Evolutionary conservation across 2,888 invertebrate genomes (phyloP), one percentile per base, ranked within the genome.

Genomic region (Drosophila tanythrix): DNA sequence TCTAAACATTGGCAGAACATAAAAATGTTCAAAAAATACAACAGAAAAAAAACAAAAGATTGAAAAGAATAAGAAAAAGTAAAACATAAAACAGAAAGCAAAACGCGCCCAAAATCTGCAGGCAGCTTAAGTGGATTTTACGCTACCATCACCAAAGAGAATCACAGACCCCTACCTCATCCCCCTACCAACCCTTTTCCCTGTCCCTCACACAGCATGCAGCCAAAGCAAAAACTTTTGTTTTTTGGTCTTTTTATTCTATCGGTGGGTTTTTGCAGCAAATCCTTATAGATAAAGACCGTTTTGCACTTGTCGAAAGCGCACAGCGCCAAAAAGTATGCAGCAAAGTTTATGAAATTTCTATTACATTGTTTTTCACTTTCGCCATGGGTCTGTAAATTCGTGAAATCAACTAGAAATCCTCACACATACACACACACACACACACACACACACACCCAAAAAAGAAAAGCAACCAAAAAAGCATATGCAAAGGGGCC

Each of bases 291-390:
- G 82, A 82, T 82, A 82, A 82, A 82, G 72, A 71, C 71, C 79
- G 73, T 82, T 82, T 81, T 82, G 84, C 82, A 80, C 78, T 80
- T 80, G 82, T 75, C 80, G 82, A 80, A 81, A 81, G 64, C 61
- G 77, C 80, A 63, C 38, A 67, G 66, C 56, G 51, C 66, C 62
- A 70, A 56, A 65, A 76, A 66, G 74, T 66, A 62, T 55, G 70
- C 81, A 69, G 60, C 60, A 80, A 82, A 82, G 82, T 82, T 82
- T 84, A 82, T 82, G 79, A 79, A 82, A 82, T 76, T 84, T 84
- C 84, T 84, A 84, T 82, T 84, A 82, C 84, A 82, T 82, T 82
- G 82, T 79, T 82, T 82, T 84, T 84, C 84, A 82, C 84, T 82
- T 82, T 80, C 74, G 65, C 67, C 60, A 62, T 64, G 77, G 77